Evolutionary conservation across 2,797 vertebrate genomes (phyloP), one percentile per base, ranked within the genome.

Genomic region (Pseudocheirus occidentalis): DNA sequence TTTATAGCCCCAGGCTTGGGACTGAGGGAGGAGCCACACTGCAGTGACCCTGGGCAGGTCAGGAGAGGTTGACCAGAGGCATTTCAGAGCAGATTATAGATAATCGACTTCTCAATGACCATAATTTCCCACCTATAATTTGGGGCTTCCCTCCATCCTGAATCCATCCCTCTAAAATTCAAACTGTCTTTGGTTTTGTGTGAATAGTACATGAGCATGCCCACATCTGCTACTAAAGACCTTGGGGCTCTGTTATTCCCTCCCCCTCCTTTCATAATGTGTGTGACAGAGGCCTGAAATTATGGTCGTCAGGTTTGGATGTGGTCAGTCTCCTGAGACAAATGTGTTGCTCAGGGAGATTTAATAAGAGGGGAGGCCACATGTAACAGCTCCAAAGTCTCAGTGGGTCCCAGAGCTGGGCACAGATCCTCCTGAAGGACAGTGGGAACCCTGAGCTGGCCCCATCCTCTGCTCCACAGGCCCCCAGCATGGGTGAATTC

Each of bases 201-300:
- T 92, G 89, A 89, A 21, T 3, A 53, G 94, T 11, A 73, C 2
- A 29, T 46, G 73, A 87, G 40, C 40, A 34, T 55, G 10, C 91
- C 55, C 53, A 53, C 46, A 58, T 90, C 31, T 87, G 87, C 94
- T 94, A 28, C 81, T 40, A 54, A 46, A 40, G 50, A 28, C 55
- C 56, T 93, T 66, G 27, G 40, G 92, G 91, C 94, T 58, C 34
- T 53, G 40, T 6, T 46, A 28, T 94, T 50, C 52, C 56, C 55
- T 11, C 53, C 21, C 6, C 93, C 55, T 95, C 62, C 40, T 94
- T 53, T 91, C 89, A 54, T 46, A 31, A 24, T 16, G 11, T 54
- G 18, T 90, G 56, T 93, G 27, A 90, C 56, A 91, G 91, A 94
- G 89, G 58, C 50, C 59, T 95, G 52, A 91, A 87, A 93, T 57